These are phyloP conservation scores for Diachasma alloeum DNA, from an alignment of 1,140 invertebrate species.

Conservation along the genomic window DNA sequence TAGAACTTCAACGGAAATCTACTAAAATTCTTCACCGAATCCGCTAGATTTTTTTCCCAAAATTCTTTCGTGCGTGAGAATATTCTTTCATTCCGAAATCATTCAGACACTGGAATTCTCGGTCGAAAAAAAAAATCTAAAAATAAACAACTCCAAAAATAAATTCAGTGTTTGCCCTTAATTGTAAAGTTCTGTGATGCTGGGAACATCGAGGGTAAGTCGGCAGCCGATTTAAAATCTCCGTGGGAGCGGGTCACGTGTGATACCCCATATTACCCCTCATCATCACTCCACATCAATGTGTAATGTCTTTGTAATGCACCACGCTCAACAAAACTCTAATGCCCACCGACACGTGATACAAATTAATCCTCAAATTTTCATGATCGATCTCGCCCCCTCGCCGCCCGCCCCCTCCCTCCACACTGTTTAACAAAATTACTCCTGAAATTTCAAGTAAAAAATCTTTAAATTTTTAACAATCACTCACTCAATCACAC, in stretches of 20 bases:
- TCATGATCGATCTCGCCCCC: background rate
- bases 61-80: no score
- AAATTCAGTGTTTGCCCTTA: background rate
- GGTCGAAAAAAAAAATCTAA: no score
- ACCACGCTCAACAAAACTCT: background rate
- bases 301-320: conserved; percentile 8
- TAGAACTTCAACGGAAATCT: no score
- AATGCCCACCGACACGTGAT: background rate
- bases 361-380: background rate
- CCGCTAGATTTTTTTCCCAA: no score
- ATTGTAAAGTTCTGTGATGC: background rate
- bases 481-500: no score
- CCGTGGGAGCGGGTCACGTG: conserved; percentile 48
- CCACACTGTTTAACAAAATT: no score
- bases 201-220: background rate
- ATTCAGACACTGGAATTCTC: no score
- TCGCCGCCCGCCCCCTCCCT: no score
- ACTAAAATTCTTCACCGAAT: no score
- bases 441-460: no score
- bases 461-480: no score
- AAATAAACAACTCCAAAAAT: background rate
- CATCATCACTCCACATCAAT: background rate
- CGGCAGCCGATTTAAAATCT: conserved; percentile 15
- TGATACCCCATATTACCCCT: background rate
- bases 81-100: no score